phyloP scores from a whole-genome alignment of 2,888 invertebrate species.

The Phalera bucephala region DNA sequence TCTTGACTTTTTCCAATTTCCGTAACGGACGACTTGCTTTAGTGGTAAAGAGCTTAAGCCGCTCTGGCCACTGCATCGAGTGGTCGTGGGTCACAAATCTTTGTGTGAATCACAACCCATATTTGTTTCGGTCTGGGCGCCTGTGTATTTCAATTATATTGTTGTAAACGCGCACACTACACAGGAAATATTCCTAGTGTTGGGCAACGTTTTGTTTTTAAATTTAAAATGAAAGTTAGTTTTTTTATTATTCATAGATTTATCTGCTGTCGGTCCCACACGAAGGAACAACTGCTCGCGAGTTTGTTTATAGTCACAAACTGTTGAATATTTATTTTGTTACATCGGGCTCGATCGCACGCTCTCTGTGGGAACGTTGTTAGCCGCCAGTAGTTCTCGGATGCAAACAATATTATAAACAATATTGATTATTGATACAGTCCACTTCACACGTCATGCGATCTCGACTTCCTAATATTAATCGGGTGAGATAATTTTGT shows the following conservation, averaged over 20 bases:
- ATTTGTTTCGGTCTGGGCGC: too few species aligned
- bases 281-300: constrained; percentile 58
- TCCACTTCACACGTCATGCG: constrained; percentile 28
- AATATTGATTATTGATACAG: constrained; percentile 38
- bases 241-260: neutral
- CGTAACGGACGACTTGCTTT: too few species aligned
- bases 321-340: constrained; percentile 81
- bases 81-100: too few species aligned
- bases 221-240: too few species aligned
- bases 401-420: constrained; percentile 50
- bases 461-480: constrained; percentile 20
- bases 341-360: constrained; percentile 69
- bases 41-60: too few species aligned
- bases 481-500: neutral
- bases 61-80: too few species aligned
- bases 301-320: constrained; percentile 71
- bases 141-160: too few species aligned
- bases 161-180: too few species aligned
- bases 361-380: constrained; percentile 67
- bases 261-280: constrained; percentile 35
- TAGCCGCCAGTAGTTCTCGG: constrained; percentile 31
- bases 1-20: too few species aligned
- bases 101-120: too few species aligned
- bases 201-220: too few species aligned
- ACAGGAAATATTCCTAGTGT: too few species aligned